Evolutionary conservation across 92 coral and sea anemone species (phyloP).

Genomic region (Parazoanthus darwini): DNA sequence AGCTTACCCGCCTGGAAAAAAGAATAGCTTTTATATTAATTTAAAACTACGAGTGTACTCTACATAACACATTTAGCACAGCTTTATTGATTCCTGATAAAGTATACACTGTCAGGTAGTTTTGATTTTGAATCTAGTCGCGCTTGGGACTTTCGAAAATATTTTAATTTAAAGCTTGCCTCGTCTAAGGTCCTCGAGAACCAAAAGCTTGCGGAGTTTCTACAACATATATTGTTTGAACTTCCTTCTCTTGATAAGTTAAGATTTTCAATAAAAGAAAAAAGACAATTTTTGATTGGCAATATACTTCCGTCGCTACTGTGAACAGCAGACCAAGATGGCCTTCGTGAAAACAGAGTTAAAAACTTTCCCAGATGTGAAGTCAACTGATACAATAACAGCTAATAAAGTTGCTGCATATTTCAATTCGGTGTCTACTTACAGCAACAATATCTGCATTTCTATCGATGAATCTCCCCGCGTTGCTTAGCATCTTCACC

Average conservation of each 20-base stretch:
- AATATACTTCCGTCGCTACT: neutral
- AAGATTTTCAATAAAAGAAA: neutral
- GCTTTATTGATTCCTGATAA: neutral
- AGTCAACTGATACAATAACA: neutral
- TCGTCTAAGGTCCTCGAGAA: no score
- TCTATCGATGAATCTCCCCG: slow-evolving; percentile 93
- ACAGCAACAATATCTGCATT: slow-evolving; percentile 87
- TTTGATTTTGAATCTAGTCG: no score
- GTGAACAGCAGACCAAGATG: neutral
- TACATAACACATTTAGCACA: neutral
- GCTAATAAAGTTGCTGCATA: neutral
- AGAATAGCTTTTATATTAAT: neutral
- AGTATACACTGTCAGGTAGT: no score
- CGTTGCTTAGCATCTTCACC: slow-evolving; percentile 79
- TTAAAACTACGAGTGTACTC: neutral
- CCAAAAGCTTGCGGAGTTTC: no score
- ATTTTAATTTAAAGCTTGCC: no score
- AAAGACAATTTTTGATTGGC: no score
- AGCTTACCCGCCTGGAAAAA: slow-evolving; percentile 89
- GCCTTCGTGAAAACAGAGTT: neutral
- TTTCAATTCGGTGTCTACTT: slow-evolving; percentile 29
- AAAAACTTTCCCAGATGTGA: neutral
- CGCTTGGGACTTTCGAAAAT: no score
- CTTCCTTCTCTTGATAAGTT: no score
- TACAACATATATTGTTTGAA: no score